These are phyloP conservation scores for Peromyscus maniculatus DNA, from an alignment of 2,113 vertebrate genomes.

Conservation along the genomic window DNA sequence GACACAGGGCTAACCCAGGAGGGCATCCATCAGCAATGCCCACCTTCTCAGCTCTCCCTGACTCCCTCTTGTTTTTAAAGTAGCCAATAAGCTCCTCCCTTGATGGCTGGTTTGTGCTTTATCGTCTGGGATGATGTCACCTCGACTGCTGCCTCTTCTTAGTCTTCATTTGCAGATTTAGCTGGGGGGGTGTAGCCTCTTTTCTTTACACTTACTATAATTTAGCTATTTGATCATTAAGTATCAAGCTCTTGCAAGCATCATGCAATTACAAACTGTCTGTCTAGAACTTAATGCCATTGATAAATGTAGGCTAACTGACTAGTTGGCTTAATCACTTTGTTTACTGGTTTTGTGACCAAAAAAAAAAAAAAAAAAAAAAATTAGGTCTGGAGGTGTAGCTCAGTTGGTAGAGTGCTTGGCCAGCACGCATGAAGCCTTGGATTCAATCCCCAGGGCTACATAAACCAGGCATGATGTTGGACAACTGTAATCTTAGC, in stretches of 20 bases:
- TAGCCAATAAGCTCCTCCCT: background rate
- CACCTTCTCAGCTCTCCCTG: background rate
- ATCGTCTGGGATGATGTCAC: no score
- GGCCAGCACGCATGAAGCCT: background rate
- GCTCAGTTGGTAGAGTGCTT: background rate
- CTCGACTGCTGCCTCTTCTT: background rate
- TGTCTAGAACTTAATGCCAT: background rate
- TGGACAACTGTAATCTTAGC: background rate
- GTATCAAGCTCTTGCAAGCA: background rate
- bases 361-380: no score
- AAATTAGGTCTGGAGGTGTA: background rate
- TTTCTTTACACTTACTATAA: background rate
- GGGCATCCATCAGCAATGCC: background rate
- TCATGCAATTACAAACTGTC: background rate
- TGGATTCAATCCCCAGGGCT: background rate
- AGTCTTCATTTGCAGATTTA: slow-evolving; percentile 19
- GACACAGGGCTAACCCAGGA: background rate
- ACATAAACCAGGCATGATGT: background rate
- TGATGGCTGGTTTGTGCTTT: background rate
- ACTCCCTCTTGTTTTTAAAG: background rate
- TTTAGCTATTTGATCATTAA: slow-evolving; percentile 36
- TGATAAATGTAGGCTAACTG: background rate
- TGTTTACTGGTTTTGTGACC: slow-evolving; percentile 10
- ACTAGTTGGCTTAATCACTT: slow-evolving; percentile 56
- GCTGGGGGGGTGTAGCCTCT: background rate